A percentile compares a stretch with the other conserved stretches of the same genome.
These are phyloP conservation scores for Procavia capensis DNA, from an alignment of 2,113 vertebrate species.

Conservation along the genomic window DNA sequence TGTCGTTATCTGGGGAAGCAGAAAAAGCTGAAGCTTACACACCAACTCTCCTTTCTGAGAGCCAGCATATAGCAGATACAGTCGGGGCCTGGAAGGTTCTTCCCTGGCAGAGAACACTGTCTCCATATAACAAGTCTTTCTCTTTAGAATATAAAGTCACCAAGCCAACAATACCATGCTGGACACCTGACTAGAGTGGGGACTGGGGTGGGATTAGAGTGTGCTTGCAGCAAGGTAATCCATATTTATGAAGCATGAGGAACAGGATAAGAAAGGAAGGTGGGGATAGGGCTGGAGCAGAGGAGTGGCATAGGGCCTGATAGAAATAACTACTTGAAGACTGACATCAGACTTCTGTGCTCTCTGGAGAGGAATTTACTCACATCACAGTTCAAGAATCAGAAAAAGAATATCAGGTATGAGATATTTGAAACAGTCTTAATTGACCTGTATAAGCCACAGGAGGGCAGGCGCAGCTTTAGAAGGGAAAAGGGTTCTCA, in stretches of 20 bases:
- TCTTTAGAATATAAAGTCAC: background rate
- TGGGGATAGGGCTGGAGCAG: background rate
- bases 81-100: background rate
- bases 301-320: background rate
- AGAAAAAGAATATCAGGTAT: background rate
- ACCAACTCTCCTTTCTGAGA: constrained; percentile 10
- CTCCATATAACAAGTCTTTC: background rate
- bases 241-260: background rate
- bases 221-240: background rate
- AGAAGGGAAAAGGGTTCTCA: background rate
- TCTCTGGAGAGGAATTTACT: background rate
- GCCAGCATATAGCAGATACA: background rate
- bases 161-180: background rate
- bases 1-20: background rate
- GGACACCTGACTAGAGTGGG: background rate
- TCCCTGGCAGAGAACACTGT: background rate
- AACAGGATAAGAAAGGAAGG: background rate
- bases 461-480: background rate
- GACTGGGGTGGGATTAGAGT: background rate
- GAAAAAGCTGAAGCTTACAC: background rate
- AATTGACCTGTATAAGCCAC: background rate
- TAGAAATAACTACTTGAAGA: background rate
- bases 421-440: background rate
- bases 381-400: background rate
- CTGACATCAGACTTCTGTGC: background rate